Evolutionary conservation across 1,140 invertebrate genomes (phyloP).

Genomic region (Laupala kohalensis): DNA sequence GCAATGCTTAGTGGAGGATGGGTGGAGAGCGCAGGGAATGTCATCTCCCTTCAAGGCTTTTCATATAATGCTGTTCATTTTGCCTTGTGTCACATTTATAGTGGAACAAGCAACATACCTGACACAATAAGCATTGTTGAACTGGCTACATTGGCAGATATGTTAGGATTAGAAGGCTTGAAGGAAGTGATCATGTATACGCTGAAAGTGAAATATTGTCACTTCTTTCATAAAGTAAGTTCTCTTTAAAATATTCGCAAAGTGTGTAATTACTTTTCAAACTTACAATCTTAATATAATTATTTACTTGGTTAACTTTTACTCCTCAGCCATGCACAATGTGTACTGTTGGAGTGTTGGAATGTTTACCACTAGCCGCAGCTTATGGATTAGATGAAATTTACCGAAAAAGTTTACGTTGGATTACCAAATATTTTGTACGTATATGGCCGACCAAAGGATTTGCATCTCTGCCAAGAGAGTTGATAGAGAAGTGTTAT

Average conservation of each 20-base stretch:
- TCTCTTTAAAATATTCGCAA: neutral
- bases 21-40: conserved; percentile 62
- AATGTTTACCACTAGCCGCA: conserved; percentile 66
- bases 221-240: conserved; percentile 72
- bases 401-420: conserved; percentile 66
- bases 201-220: conserved; percentile 78
- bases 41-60: conserved; percentile 70
- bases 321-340: conserved; percentile 52
- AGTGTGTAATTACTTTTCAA: neutral
- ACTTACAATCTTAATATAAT: neutral
- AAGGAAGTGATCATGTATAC: conserved; percentile 80
- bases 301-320: conserved; percentile 20
- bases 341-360: conserved; percentile 63
- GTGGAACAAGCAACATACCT: conserved; percentile 63
- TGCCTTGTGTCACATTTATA: conserved; percentile 82
- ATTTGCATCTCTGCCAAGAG: conserved; percentile 65
- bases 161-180: conserved; percentile 74
- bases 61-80: conserved; percentile 75
- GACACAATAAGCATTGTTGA: conserved; percentile 74
- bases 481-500: conserved; percentile 68
- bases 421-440: conserved; percentile 73
- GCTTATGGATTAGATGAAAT: conserved; percentile 78
- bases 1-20: conserved; percentile 75
- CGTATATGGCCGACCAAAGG: conserved; percentile 75
- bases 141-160: conserved; percentile 71